Base-by-base conservation (phyloP, 1,140 invertebrate genomes). In the Brachionus asplanchnoidis region DNA sequence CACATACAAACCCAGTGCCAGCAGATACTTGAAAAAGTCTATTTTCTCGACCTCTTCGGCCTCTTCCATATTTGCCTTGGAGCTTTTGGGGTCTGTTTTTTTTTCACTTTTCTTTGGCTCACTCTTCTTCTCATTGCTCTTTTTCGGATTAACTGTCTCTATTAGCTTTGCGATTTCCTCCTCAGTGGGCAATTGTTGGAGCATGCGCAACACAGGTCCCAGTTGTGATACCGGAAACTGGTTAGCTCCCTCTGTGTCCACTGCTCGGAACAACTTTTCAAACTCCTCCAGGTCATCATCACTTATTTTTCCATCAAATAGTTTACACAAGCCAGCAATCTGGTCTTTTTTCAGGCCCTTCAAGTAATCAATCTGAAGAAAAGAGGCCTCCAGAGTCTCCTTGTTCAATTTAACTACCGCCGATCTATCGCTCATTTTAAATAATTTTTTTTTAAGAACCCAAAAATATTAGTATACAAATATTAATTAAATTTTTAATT, bases 271-370 rank as follows among this genome's bases (percentile, higher is more conserved):
- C 32, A 65, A n/a, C 40, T 82, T 82, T n/a, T 82, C 79, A 26
- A 82, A 65, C 23, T 82, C 79, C 26, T 82, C 79, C 28, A 82
- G 14, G 7, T 82, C 53, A 40, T 60, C 53, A 9, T n/a, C 17
- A 12, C 36, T 65, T 46, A 82, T 42, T 42, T 46, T 60, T 11
- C 65, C 79, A 26, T 82, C 79, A 11, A 82, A 68, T 26, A 60
- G 20, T 28, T 82, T 82, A 11, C 79, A 82, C n/a, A 82, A n/a
- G 3, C 53, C 53, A 28, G 36, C 12, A 12, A 82, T 82, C 40
- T 82, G 79, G 32, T 82, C 79, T 36, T 65, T 82, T 46, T 82
- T 82, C 32, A 82, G 8, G 3, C 40, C 79, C 36, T 82, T 82
- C 12, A 82, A 26, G 14, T 82, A 82, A 3, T 82, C 79, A 14